Base-by-base conservation (phyloP, 2,113 vertebrate genomes). In the Physeter macrocephalus region DNA sequence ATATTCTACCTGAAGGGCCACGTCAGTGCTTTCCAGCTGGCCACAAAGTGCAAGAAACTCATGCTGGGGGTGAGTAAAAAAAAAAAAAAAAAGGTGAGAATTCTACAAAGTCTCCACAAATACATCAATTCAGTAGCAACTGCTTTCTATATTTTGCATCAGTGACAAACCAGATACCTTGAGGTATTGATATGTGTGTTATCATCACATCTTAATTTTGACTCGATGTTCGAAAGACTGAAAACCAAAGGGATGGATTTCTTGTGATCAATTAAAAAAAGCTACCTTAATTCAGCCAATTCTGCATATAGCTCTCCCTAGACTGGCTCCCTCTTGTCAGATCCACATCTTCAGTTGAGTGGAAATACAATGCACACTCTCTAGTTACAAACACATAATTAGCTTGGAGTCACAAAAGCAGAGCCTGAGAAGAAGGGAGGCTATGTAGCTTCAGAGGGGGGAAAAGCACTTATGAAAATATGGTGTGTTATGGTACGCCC, bases 311-410 rank as follows among this genome's bases (percentile, higher is more conserved):
- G 69, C 31, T 90, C 21, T 93, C 64, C 34, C 21, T 25, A 64
- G n/a, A 34, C 69, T 77, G 92, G 69, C 39, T 92, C 54, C 62
- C 69, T 94, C 64, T 84, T 2, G 0, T 36, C 46, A 54, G 17
- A 84, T 54, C 74, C 52, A 77, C 61, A 85, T 92, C 64, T 92
- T 88, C 64, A 66, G 88, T 62, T 49, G 71, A 67, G 39, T 64
- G 78, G 85, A 96, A 95, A 94, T 66, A 96, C 90, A 92, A 75
- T 29, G 75, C 23, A 71, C 69, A 39, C 78, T 94, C 75, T 95
- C 67, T 57, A 64, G 74, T 89, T 91, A 94, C 57, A 97, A 94
- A 81, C 34, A 88, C 71, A 66, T 92, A 93, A 96, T 98, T 95
- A 94, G 62, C 41, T 39, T 84, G 25, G 75, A 85, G 80, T 95